These are phyloP conservation scores for Leptinotarsa undecemlineata DNA, from an alignment of 1,140 invertebrate species.

Conservation along the genomic window DNA sequence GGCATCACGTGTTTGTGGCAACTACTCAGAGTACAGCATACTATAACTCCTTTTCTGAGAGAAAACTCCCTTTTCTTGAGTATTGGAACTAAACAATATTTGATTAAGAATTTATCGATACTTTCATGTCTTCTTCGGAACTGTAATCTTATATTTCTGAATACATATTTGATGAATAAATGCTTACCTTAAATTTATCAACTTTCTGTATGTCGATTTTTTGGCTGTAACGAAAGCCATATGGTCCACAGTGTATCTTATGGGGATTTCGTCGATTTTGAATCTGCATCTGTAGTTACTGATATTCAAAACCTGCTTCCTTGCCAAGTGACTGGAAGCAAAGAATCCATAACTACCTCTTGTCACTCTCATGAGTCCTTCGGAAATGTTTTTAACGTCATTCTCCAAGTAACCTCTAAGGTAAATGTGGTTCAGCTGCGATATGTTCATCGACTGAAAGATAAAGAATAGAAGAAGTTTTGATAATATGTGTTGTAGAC, in stretches of 20 bases:
- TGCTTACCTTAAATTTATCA: constrained; percentile 40
- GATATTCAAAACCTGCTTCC: constrained; percentile 35
- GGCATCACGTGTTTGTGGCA: no score
- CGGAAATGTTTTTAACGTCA: constrained; percentile 36
- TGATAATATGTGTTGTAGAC: neutral
- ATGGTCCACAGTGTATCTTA: constrained; percentile 31
- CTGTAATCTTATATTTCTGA: no score
- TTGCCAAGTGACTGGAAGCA: constrained; percentile 34
- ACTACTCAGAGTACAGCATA: no score
- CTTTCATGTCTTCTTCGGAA: no score
- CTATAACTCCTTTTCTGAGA: no score
- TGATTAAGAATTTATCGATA: no score
- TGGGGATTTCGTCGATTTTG: constrained; percentile 39
- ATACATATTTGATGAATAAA: neutral
- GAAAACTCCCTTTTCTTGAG: no score
- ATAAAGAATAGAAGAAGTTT: constrained; percentile 5
- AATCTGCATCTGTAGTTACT: constrained; percentile 41
- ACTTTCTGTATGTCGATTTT: constrained; percentile 38
- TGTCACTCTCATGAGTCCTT: constrained; percentile 36
- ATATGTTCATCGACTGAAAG: constrained; percentile 38
- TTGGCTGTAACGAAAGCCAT: constrained; percentile 38
- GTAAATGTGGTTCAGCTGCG: constrained; percentile 42
- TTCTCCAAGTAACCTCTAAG: constrained; percentile 41
- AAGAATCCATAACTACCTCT: constrained; percentile 43
- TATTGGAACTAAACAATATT: no score